Evolutionary conservation across 2,888 invertebrate genomes (phyloP).

Genomic region (Luperina testacea): DNA sequence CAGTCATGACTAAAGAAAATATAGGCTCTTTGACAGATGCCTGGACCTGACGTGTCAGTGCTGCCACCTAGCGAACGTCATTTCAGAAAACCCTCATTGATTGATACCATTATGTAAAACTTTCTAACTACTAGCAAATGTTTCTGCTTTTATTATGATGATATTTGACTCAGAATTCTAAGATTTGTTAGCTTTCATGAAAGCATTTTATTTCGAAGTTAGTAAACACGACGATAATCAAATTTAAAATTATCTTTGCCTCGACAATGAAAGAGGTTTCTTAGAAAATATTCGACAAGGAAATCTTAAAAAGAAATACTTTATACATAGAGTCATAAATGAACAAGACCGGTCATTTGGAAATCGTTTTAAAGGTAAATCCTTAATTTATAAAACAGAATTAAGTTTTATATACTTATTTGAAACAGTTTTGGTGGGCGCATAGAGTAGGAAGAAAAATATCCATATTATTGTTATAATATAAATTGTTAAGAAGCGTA

Average conservation of each 20-base stretch:
- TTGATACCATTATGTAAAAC: not conserved
- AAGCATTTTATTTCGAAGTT: slow-evolving; percentile 11
- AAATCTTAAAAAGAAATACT: slow-evolving; percentile 24
- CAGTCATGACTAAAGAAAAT: too few relatives aligned
- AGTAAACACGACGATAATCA: slow-evolving; percentile 1
- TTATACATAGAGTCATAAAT: slow-evolving; percentile 18
- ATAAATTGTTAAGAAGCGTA: slow-evolving; percentile 59
- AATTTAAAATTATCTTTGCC: not conserved
- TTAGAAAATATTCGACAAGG: slow-evolving; percentile 8
- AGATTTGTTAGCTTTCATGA: slow-evolving; percentile 21
- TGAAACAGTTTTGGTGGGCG: slow-evolving; percentile 53
- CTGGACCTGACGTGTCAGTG: too few relatives aligned
- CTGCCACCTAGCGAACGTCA: too few relatives aligned
- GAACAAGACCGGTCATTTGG: slow-evolving; percentile 31
- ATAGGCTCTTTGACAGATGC: too few relatives aligned
- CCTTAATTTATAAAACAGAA: slow-evolving; percentile 25
- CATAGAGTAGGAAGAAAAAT: slow-evolving; percentile 50
- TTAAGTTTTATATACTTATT: slow-evolving; percentile 7
- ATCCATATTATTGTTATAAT: slow-evolving; percentile 58
- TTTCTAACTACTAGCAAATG: not conserved
- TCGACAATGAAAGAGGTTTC: slow-evolving; percentile 8
- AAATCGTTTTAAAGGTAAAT: slow-evolving; percentile 11
- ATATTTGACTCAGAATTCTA: slow-evolving; percentile 5
- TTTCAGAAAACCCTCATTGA: too few relatives aligned
- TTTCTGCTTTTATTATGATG: not conserved